Base-by-base conservation (phyloP, 2,888 invertebrate genomes). In the Anagyrus pseudococci region DNA sequence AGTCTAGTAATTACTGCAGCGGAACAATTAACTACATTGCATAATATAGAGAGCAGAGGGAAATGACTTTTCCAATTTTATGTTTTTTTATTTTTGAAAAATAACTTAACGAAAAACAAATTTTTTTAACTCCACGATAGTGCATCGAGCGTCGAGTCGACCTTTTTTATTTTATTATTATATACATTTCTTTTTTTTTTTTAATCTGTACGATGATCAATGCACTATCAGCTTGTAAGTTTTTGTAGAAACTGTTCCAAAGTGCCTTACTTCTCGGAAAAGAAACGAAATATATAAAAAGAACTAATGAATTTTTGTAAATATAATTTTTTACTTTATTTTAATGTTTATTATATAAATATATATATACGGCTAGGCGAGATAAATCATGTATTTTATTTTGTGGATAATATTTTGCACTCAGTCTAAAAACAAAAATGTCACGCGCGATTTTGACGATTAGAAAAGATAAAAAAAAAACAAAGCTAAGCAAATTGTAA, bases 1-100 rank as follows among this genome's bases (percentile, higher is more conserved):
- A 81, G 64, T 68, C 75, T 62, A 79, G 75, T 68, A 80, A 77
- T 70, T 81, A 81, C 63, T 80, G 80, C 67, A 81, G 80, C 46
- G 80, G 80, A 58, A 80, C 80, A 41, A 81, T 80, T 59, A 80
- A 80, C 71, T 81, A 79, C 66, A 81, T 81, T 70, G 77, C 80
- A 73, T 81, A 76, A 76, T 72, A 64, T 47, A 46, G 55, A 67
- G n/a, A 54, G 40, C 29, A 55, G 54, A 44, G 37, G 65, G 59
- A 66, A 57, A 62, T 57, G 53, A 69, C 44, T 64, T 67, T 68
- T 58, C 62, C 58, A 58, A 67, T 68, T 67, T 17, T 17, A 29
- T 62, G 64, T 40, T 41, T 41, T 41, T 43, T 43, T 43, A 2
- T 43, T 17, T n/a, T n/a, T 43, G 57, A 47, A 61, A 66, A n/a